Evolutionary conservation across 37 sponge, comb jelly and placozoan species (phyloP), one percentile per base, ranked within the genome.

Genomic region (Haliclona indistincta): DNA sequence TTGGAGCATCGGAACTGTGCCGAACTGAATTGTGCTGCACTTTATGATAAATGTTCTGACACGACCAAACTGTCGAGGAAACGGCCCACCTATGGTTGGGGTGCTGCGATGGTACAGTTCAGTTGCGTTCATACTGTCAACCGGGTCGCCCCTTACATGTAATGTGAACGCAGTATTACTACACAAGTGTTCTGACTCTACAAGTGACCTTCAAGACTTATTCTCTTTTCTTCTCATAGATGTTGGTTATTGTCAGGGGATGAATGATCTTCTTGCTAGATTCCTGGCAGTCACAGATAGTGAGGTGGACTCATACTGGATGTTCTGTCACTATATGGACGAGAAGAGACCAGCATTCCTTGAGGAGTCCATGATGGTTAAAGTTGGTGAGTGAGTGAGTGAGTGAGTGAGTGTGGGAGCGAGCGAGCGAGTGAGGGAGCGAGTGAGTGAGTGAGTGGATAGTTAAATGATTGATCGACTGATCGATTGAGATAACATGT

Each of bases 301-400:
- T 17, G 96, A 96, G 71, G 87, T 89, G 35, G 96, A 96, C 39
- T 71, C 86, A 23, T 96, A 86, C 71, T 96, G 96, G 96, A 52
- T 84, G 38, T 92, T 96, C 62, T 49, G 30, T 19, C 3, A 37
- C 0, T 92, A 86, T 78, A 84, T 96, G 76, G 80, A 86, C 28
- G 62, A 75, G 49, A 89, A 82, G 75, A 75, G 79, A 34, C 38
- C 42, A 0, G 96, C 88, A 20, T 96, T 96, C 63, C 40, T 82
- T 23, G 93, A 96, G 67, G 66, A 79, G 1, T 64, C 81, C 62
- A 90, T 90, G 91, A 76, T 90, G 33, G 64, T 34, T 17, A 90
- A 84, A 76, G 74, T 81, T 23, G 81, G 91, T 90, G 22, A 74
- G 90, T 71, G n/a, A 11, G n/a, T n/a, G n/a, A n/a, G n/a, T n/a